These are phyloP conservation scores for Eueremaeus valkanovi DNA, from an alignment of 2,888 invertebrate species.

Conservation along the genomic window DNA sequence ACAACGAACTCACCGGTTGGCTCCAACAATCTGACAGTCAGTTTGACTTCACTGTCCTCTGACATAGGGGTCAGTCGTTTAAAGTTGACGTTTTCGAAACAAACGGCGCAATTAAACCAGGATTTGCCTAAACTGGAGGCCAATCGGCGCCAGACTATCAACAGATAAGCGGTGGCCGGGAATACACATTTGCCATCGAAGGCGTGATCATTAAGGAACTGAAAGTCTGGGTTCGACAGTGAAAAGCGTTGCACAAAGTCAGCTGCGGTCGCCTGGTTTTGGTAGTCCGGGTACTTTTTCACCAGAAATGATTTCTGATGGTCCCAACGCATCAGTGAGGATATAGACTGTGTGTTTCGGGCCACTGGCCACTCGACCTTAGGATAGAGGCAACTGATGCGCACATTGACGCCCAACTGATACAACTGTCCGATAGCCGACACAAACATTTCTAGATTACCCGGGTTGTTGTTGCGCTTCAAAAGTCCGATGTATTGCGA, in stretches of 20 bases:
- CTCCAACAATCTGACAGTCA: slow-evolving; percentile 49
- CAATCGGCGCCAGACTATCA: slow-evolving; percentile 77
- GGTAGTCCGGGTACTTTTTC: slow-evolving; percentile 36
- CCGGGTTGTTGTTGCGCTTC: slow-evolving; percentile 32
- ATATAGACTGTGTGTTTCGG: slow-evolving; percentile 62
- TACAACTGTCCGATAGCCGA: slow-evolving; percentile 38
- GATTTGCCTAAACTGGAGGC: slow-evolving; percentile 47
- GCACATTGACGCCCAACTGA: slow-evolving; percentile 34
- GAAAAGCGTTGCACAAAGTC: slow-evolving; percentile 31
- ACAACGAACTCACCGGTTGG: slow-evolving; percentile 54
- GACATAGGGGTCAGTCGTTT: slow-evolving; percentile 30
- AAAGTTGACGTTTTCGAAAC: slow-evolving; percentile 38
- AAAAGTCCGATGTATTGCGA: slow-evolving; percentile 30
- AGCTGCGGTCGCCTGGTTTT: slow-evolving; percentile 31
- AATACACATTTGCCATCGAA: slow-evolving; percentile 58
- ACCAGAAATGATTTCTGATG: slow-evolving; percentile 44
- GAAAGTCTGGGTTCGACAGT: slow-evolving; percentile 15
- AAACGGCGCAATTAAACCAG: slow-evolving; percentile 14
- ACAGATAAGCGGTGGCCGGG: slow-evolving; percentile 56
- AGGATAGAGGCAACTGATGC: slow-evolving; percentile 35
- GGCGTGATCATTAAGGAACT: slow-evolving; percentile 59
- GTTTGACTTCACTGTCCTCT: slow-evolving; percentile 21
- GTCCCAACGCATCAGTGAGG: slow-evolving; percentile 33
- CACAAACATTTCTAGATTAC: slow-evolving; percentile 36
- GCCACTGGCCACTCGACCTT: slow-evolving; percentile 73